Conservation (phyloP, 2,888 invertebrate genomes). For the Ganaspis brasiliensis region DNA sequence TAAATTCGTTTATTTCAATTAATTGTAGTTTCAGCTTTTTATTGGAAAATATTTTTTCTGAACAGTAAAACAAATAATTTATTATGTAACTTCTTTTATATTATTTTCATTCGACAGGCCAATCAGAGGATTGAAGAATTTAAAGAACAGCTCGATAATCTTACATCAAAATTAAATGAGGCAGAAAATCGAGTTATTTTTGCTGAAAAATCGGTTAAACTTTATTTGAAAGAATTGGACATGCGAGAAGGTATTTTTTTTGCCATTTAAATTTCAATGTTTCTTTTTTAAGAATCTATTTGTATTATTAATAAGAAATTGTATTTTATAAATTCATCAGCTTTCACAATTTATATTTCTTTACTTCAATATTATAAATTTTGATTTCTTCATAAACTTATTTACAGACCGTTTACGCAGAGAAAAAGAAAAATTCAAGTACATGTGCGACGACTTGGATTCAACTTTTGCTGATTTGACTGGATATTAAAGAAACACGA, state of each 20-base stretch:
- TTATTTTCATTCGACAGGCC: constrained; percentile 78
- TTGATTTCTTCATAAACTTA: constrained; percentile 13
- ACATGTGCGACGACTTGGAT: constrained; percentile 89
- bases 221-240: constrained; percentile 88
- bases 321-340: too few species aligned
- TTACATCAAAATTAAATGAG: constrained; percentile 72
- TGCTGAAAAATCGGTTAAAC: constrained; percentile 87
- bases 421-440: constrained; percentile 91
- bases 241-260: constrained; percentile 84
- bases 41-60: too few species aligned
- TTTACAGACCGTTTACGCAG: constrained; percentile 91
- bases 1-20: too few species aligned
- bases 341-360: not conserved
- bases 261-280: constrained; percentile 22
- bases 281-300: constrained; percentile 40
- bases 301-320: too few species aligned
- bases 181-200: constrained; percentile 86
- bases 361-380: constrained; percentile 22
- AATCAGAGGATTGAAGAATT: constrained; percentile 85
- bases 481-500: constrained; percentile 84
- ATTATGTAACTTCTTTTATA: not conserved
- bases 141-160: constrained; percentile 81
- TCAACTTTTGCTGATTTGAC: constrained; percentile 88
- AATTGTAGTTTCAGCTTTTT: too few species aligned
- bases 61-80: too few species aligned